Evolutionary conservation across 2,888 invertebrate genomes (phyloP).

Genomic region (Ceramica pisi): DNA sequence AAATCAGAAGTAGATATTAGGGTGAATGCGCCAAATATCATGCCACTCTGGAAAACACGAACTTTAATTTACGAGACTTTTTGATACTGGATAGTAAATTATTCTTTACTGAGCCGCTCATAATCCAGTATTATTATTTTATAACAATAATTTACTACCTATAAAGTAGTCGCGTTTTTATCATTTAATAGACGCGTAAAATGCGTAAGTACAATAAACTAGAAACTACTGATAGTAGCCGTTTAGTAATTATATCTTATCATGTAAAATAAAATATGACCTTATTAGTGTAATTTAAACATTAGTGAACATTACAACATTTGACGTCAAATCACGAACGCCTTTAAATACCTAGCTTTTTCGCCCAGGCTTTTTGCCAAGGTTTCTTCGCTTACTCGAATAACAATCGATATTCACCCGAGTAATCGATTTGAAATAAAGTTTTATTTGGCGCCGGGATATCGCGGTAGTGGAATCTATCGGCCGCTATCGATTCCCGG

Average conservation of each 20-base stretch:
- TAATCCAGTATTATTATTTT: constrained; percentile 38
- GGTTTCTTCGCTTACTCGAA: constrained; percentile 25
- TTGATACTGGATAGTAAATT: not conserved
- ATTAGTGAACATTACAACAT: constrained; percentile 16
- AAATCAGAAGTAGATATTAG: not conserved
- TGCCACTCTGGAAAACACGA: not conserved
- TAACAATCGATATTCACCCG: constrained; percentile 56
- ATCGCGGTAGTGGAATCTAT: constrained; percentile 61
- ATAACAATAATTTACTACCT: constrained; percentile 45
- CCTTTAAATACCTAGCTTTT: not conserved
- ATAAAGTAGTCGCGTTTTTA: constrained; percentile 49
- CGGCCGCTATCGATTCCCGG: constrained; percentile 65
- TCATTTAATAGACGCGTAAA: constrained; percentile 43
- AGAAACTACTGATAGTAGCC: constrained; percentile 57
- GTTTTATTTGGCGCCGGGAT: constrained; percentile 65
- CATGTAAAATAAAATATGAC: constrained; percentile 36
- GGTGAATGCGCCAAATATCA: not conserved
- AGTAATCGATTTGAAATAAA: constrained; percentile 62
- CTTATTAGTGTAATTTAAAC: constrained; percentile 21
- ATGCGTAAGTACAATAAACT: constrained; percentile 49
- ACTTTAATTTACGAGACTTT: constrained; percentile 10
- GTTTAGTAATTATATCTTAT: constrained; percentile 53
- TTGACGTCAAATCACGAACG: constrained; percentile 7
- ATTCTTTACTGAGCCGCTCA: constrained; percentile 12
- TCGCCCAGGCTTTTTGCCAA: constrained; percentile 10